A percentile compares a stretch with the other conserved stretches of the same genome.
Conservation (phyloP, 2,888 invertebrate genomes). For the Napeogenes inachia region DNA sequence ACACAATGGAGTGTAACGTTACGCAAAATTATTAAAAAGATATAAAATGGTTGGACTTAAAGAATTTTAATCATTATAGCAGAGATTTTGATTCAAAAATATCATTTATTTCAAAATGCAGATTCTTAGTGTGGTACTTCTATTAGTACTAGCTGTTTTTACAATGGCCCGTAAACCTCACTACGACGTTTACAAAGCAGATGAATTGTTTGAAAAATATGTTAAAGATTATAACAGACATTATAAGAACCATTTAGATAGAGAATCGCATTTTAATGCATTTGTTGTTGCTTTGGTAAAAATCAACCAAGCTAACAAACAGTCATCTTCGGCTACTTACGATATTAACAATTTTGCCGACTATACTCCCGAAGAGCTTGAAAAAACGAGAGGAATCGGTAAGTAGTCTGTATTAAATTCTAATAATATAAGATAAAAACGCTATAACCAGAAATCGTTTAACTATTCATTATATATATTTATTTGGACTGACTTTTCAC, state of each 20-base stretch:
- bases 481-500: too few species aligned
- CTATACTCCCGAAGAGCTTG: conserved; percentile 38
- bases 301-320: conserved; percentile 36
- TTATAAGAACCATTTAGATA: conserved; percentile 43
- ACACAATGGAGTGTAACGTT: too few species aligned
- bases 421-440: too few species aligned
- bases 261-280: conserved; percentile 36
- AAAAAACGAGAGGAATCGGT: conserved; percentile 28
- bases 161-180: conserved; percentile 25
- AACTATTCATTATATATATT: too few species aligned
- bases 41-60: too few species aligned
- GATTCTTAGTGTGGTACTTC: not conserved
- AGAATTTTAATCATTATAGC: not conserved
- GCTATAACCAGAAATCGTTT: too few species aligned
- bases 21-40: too few species aligned
- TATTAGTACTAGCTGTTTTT: conserved; percentile 22
- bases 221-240: conserved; percentile 36
- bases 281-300: conserved; percentile 37
- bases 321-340: conserved; percentile 29
- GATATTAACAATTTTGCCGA: conserved; percentile 47
- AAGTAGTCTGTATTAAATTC: too few species aligned
- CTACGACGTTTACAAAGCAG: conserved; percentile 39
- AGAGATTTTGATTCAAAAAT: not conserved
- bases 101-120: conserved; percentile 2
- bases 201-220: conserved; percentile 38